These are phyloP conservation scores for Pontoporia blainvillei DNA, from an alignment of 2,113 vertebrate genomes.

Conservation along the genomic window DNA sequence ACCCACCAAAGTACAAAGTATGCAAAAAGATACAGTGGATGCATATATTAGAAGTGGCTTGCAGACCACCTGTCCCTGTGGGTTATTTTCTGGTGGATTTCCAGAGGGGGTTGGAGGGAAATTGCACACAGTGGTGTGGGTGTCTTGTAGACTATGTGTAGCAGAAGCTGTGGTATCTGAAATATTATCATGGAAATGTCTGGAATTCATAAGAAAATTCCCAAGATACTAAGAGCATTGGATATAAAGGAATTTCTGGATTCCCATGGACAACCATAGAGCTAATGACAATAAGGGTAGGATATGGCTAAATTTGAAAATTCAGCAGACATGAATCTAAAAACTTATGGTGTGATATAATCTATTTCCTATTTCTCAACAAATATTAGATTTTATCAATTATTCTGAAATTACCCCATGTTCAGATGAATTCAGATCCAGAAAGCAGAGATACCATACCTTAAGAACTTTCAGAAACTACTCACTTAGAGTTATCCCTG, in stretches of 20 bases:
- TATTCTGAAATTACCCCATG: not conserved
- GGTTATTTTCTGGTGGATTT: not conserved
- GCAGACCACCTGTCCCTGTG: not conserved
- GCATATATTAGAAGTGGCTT: not conserved
- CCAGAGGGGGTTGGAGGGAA: not conserved
- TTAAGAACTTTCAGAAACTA: not conserved
- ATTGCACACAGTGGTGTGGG: not conserved
- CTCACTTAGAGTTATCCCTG: not conserved
- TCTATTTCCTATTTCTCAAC: not conserved
- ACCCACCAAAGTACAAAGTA: not conserved
- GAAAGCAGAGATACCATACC: not conserved
- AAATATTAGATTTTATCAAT: not conserved
- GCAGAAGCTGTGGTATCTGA: not conserved
- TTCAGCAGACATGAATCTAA: not conserved
- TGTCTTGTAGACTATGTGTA: not conserved
- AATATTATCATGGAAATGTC: not conserved
- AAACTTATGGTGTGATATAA: not conserved
- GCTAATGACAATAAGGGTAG: not conserved
- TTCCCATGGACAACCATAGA: not conserved
- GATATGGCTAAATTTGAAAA: not conserved
- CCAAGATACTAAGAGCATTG: not conserved
- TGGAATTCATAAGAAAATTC: not conserved
- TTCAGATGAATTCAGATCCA: not conserved
- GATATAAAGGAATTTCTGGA: not conserved
- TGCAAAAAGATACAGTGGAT: not conserved